Conservation (phyloP, 2,113 vertebrate species). For the Chelonoidis abingdonii region DNA sequence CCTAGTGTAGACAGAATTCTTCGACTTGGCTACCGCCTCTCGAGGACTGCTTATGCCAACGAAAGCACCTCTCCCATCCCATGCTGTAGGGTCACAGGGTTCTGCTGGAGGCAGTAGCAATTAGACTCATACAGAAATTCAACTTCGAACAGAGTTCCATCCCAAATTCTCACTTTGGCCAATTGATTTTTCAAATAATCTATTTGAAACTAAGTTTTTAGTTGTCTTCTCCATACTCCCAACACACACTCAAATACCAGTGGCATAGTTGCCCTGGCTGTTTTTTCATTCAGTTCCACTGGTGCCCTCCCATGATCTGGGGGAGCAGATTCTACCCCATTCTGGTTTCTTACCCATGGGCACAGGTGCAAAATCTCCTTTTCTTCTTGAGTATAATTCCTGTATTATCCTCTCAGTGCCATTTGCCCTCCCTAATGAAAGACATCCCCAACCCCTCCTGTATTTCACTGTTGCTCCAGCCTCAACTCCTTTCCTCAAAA, state of each 20-base stretch:
- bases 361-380: neutral
- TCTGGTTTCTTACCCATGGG: neutral
- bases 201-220: neutral
- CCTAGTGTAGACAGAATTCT: no score
- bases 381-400: neutral
- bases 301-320: neutral
- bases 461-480: neutral
- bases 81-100: accelerated
- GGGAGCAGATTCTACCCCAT: neutral
- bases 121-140: no score
- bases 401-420: neutral
- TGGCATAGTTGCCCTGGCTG: neutral
- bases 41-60: no score
- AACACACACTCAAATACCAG: neutral
- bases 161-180: accelerated
- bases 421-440: neutral
- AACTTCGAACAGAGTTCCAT: neutral
- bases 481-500: neutral
- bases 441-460: neutral
- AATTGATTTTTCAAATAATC: accelerated
- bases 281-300: neutral
- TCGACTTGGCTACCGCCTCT: no score
- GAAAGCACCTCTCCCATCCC: accelerated
- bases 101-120: accelerated
- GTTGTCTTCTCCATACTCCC: neutral